These are phyloP conservation scores for Ceratotherium simum DNA, from an alignment of 2,113 vertebrate species.

Conservation along the genomic window DNA sequence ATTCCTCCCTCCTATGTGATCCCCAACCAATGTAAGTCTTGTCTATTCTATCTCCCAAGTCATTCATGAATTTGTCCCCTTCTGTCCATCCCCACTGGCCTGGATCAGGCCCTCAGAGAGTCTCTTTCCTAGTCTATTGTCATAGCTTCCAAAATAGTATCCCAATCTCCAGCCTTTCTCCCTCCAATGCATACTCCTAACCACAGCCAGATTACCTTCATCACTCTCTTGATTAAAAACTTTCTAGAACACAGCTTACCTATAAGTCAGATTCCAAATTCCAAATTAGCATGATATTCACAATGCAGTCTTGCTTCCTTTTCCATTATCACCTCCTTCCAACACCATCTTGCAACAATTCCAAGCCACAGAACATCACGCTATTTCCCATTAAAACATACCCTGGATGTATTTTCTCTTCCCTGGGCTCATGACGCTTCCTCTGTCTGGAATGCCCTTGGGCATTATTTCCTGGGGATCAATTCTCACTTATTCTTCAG, in stretches of 20 bases:
- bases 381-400: background rate
- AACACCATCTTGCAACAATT: background rate
- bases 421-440: background rate
- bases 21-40: background rate
- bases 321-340: background rate
- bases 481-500: background rate
- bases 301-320: background rate
- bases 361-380: no score
- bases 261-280: background rate
- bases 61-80: background rate
- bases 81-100: background rate
- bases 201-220: background rate
- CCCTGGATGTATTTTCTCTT: background rate
- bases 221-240: background rate
- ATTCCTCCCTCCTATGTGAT: background rate
- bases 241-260: background rate
- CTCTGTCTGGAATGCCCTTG: background rate
- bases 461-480: background rate
- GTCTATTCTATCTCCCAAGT: background rate
- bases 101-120: background rate
- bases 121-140: background rate
- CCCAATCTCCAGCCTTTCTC: background rate
- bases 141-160: background rate
- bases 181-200: background rate
- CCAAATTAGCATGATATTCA: background rate